A percentile compares a stretch with the other conserved stretches of the same genome.
Evolutionary conservation across 2,888 invertebrate species (phyloP).

Genomic region (Amiota minor): DNA sequence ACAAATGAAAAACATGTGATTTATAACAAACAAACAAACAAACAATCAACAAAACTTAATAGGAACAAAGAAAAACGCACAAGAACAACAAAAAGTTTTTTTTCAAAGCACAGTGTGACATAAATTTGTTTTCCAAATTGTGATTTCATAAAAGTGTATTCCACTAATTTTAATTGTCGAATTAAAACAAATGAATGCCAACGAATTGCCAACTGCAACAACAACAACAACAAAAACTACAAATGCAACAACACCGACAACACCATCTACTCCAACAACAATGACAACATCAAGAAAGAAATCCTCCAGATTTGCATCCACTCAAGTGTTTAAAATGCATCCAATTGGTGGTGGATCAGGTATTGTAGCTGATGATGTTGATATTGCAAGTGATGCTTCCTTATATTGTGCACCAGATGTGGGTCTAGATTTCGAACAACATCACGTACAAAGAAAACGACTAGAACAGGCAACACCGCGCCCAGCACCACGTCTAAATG

Average conservation of each 20-base stretch:
- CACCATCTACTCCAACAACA: conserved; percentile 34
- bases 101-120: conserved; percentile 15
- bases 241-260: conserved; percentile 29
- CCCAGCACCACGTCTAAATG: conserved; percentile 69
- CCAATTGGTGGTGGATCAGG: conserved; percentile 54
- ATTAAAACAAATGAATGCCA: conserved; percentile 57
- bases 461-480: conserved; percentile 69
- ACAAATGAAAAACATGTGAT: conserved; percentile 7
- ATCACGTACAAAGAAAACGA: conserved; percentile 13
- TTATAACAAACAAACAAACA: conserved; percentile 10
- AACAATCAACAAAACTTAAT: conserved; percentile 14
- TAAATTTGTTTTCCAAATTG: conserved; percentile 31
- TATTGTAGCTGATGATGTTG: conserved; percentile 67
- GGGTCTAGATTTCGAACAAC: not conserved
- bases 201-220: conserved; percentile 43
- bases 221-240: conserved; percentile 45
- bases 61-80: conserved; percentile 20
- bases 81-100: conserved; percentile 10
- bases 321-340: conserved; percentile 54
- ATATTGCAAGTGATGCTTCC: conserved; percentile 72
- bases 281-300: conserved; percentile 38
- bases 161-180: not conserved
- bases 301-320: conserved; percentile 42
- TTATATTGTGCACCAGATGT: conserved; percentile 59
- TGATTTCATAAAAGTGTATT: conserved; percentile 11